These are phyloP conservation scores for Datnioides undecimradiatus DNA, from an alignment of 2,113 vertebrate genomes.

Conservation along the genomic window DNA sequence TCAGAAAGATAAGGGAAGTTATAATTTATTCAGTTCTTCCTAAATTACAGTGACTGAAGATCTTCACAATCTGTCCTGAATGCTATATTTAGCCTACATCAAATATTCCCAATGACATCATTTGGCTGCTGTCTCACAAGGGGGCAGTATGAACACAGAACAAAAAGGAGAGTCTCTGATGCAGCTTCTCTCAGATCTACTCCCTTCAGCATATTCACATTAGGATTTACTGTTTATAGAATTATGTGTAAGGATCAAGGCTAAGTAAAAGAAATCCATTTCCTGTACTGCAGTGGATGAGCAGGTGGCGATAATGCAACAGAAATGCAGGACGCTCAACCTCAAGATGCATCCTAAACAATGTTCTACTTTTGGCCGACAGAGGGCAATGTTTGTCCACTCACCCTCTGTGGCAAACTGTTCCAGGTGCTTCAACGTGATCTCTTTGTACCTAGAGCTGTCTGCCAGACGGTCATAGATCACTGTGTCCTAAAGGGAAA, in stretches of 20 bases:
- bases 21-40: conserved; percentile 18
- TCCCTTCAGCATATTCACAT: background rate
- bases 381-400: conserved; percentile 72
- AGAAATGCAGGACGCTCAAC: background rate
- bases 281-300: background rate
- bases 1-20: background rate
- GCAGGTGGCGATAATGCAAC: background rate
- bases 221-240: background rate
- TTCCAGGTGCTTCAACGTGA: conserved; percentile 97
- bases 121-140: conserved; percentile 67
- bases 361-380: conserved; percentile 17
- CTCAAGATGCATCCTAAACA: background rate
- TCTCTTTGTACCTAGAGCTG: conserved; percentile 97
- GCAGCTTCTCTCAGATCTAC: conserved; percentile 30
- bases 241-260: background rate
- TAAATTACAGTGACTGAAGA: conserved; percentile 18
- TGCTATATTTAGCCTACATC: conserved; percentile 63
- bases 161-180: conserved; percentile 3
- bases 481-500: conserved; percentile 92
- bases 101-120: conserved; percentile 65
- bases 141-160: conserved; percentile 70
- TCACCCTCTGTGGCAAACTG: conserved; percentile 98
- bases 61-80: conserved; percentile 49
- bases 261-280: background rate
- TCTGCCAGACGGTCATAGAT: conserved; percentile 98